A percentile compares a stretch with the other conserved stretches of the same genome.
Conservation (phyloP, 2,113 vertebrate species). For the Solea senegalensis region DNA sequence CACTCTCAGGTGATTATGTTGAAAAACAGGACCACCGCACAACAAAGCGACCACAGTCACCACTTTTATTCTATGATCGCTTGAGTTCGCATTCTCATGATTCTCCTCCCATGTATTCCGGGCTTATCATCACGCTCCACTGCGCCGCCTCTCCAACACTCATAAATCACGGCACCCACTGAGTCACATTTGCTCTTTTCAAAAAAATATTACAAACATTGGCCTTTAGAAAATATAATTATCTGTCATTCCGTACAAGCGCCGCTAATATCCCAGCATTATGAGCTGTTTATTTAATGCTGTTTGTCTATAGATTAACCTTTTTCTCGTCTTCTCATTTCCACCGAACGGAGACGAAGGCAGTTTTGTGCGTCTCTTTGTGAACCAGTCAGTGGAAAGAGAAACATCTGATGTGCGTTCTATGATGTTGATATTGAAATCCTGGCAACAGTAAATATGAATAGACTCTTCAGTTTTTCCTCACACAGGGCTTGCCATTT, state of each 20-base stretch:
- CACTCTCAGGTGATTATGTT: constrained; percentile 6
- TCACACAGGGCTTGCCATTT: constrained; percentile 78
- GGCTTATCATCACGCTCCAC: constrained; percentile 48
- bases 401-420: constrained; percentile 64
- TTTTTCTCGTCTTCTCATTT: constrained; percentile 67
- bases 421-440: constrained; percentile 68
- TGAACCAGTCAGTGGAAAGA: constrained; percentile 56
- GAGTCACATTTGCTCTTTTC: constrained; percentile 77
- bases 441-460: constrained; percentile 66
- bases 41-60: constrained; percentile 1
- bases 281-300: constrained; percentile 68
- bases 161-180: constrained; percentile 74
- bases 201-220: constrained; percentile 78
- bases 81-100: neutral
- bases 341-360: constrained; percentile 49
- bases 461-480: constrained; percentile 65
- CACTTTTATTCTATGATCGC: constrained; percentile 21
- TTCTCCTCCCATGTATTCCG: constrained; percentile 40
- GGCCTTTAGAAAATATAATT: constrained; percentile 77
- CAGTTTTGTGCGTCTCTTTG: constrained; percentile 48
- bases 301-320: constrained; percentile 79
- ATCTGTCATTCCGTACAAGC: constrained; percentile 69
- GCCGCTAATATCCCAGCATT: constrained; percentile 40
- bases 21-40: neutral
- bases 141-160: constrained; percentile 59